Percentiles rank a stretch among this genome's conserved stretches.
phyloP scores from a whole-genome alignment of 2,113 vertebrate genomes.

The Carassius carassius region DNA sequence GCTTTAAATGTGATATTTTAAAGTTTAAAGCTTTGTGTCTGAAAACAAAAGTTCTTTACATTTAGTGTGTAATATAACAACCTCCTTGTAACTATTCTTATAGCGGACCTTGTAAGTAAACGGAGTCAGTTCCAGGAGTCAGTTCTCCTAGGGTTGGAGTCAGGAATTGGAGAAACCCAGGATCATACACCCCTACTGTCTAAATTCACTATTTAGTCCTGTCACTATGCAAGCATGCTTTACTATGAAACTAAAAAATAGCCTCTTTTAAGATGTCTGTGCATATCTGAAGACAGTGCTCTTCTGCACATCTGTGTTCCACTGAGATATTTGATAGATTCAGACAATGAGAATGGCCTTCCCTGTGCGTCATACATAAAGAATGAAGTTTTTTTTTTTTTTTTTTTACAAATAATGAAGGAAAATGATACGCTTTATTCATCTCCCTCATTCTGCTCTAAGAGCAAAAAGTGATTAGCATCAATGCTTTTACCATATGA shows the following conservation, averaged over 20 bases:
- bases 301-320: background rate
- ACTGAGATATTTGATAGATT: background rate
- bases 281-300: background rate
- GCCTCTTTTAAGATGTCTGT: background rate
- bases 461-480: background rate
- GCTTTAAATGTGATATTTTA: background rate
- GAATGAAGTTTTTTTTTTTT: background rate
- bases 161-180: background rate
- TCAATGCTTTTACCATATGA: background rate
- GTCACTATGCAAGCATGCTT: background rate
- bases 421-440: background rate
- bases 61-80: background rate
- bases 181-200: too few species aligned
- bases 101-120: background rate
- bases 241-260: background rate
- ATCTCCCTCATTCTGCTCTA: constrained; percentile 4
- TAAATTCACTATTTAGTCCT: background rate
- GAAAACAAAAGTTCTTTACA: background rate
- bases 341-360: constrained; percentile 10
- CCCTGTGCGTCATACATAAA: constrained; percentile 10
- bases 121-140: background rate
- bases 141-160: background rate
- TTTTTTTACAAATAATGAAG: background rate
- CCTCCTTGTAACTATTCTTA: background rate
- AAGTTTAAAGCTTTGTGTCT: background rate